A percentile compares a stretch with the other conserved stretches of the same genome.
phyloP scores from a whole-genome alignment of 2,888 invertebrate genomes.

The Scaptomyza polygonia region DNA sequence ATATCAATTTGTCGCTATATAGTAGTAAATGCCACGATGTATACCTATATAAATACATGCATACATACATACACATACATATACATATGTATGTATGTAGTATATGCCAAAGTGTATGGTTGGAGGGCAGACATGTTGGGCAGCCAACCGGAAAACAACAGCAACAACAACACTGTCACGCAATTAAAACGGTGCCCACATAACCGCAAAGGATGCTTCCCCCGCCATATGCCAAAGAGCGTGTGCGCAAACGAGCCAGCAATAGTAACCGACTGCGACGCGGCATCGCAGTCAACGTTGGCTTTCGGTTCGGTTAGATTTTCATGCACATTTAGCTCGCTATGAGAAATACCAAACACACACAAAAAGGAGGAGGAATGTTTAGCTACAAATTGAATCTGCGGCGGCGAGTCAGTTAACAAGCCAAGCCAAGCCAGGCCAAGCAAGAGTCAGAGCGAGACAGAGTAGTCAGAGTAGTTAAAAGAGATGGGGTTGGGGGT shows the following conservation, averaged over 20 bases:
- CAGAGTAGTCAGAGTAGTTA: background rate
- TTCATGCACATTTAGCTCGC: slow-evolving; percentile 81
- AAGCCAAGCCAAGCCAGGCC: no score
- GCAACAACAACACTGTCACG: slow-evolving; percentile 64
- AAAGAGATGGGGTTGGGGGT: background rate
- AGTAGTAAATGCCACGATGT: slow-evolving; percentile 52
- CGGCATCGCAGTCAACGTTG: slow-evolving; percentile 34
- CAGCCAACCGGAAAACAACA: slow-evolving; percentile 83
- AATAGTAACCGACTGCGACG: slow-evolving; percentile 46
- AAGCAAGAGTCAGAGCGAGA: slow-evolving; percentile 2
- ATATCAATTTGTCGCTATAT: slow-evolving; percentile 79
- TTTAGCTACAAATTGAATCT: slow-evolving; percentile 75
- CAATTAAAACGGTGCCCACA: slow-evolving; percentile 59
- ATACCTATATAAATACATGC: background rate
- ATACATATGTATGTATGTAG: background rate
- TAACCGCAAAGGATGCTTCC: slow-evolving; percentile 39
- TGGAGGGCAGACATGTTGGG: slow-evolving; percentile 29
- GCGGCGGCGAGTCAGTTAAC: slow-evolving; percentile 67
- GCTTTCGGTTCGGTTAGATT: slow-evolving; percentile 62
- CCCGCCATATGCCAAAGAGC: slow-evolving; percentile 14
- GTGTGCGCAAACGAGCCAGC: slow-evolving; percentile 47
- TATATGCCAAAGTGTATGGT: background rate
- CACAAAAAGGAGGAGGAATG: slow-evolving; percentile 74
- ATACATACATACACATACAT: background rate
- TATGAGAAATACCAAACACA: slow-evolving; percentile 44